Percentiles rank a stretch among this genome's conserved stretches.
phyloP scores from a whole-genome alignment of 2,113 vertebrate species.

The Silurus meridionalis region DNA sequence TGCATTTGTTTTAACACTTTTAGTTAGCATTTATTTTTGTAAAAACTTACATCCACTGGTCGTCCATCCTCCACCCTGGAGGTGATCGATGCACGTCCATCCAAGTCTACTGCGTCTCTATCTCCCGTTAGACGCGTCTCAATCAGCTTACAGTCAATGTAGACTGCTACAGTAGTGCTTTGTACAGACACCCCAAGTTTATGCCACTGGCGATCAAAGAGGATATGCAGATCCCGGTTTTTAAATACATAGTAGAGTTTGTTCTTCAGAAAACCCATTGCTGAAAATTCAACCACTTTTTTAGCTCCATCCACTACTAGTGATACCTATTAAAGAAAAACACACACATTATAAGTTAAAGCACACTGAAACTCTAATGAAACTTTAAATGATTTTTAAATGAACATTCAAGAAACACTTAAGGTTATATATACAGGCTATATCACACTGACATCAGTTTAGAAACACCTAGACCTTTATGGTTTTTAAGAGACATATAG shows the following conservation, averaged over 20 bases:
- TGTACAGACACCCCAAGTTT: slow-evolving; percentile 86
- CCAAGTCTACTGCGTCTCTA: slow-evolving; percentile 73
- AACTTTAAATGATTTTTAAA: no score
- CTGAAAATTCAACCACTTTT: slow-evolving; percentile 85
- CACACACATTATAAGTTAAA: not conserved
- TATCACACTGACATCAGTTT: no score
- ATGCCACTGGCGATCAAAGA: slow-evolving; percentile 97
- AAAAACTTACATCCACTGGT: slow-evolving; percentile 89
- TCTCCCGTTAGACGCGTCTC: slow-evolving; percentile 80
- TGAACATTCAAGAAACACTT: not conserved
- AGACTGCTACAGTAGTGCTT: slow-evolving; percentile 79
- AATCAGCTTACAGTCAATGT: slow-evolving; percentile 89
- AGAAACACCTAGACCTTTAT: no score
- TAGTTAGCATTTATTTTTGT: not conserved
- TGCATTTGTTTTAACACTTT: not conserved
- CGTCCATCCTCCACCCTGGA: slow-evolving; percentile 84
- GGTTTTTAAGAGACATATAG: no score
- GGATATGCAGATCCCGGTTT: slow-evolving; percentile 84
- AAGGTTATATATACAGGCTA: not conserved
- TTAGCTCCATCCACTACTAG: slow-evolving; percentile 85
- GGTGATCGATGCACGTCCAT: slow-evolving; percentile 82
- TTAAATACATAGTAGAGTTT: slow-evolving; percentile 84
- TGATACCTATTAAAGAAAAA: slow-evolving; percentile 76
- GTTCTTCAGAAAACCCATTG: slow-evolving; percentile 74
- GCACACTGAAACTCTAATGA: not conserved